Base-by-base conservation (phyloP, 23 tunicate species). In the Clavelina lepadiformis region DNA sequence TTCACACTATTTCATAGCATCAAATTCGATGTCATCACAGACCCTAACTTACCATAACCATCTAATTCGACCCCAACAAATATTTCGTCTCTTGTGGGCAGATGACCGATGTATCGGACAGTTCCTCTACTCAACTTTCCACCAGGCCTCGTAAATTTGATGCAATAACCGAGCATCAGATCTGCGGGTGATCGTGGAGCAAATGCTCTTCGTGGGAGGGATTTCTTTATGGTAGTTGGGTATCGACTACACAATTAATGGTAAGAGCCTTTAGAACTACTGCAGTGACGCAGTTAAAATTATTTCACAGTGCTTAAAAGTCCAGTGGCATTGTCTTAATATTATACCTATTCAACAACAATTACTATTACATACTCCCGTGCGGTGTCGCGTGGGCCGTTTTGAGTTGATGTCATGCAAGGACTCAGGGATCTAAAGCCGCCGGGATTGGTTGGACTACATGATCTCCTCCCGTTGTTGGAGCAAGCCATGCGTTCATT, bases 111-210 rank as follows among this genome's bases (percentile, higher is more conserved):
- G 70, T 81, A 89, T 18, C 78, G 72, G 27, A 89, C 97, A 26
- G 83, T 80, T 5, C 97, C 97, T 22, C 97, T 53, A 63, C 89
- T 81, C 27, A 89, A 46, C 45, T 85, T 81, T 1, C 97, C 97
- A 25, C 97, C 97, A 11, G 97, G 97, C 19, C 97, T 61, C 25
- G 97, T 89, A 75, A 89, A 89, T 35, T 89, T 89, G 56, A 89
- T 89, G 62, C 93, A 59, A 34, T 89, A 89, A 11, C 97, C 97
- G 19, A 89, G 74, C 69, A 33, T 66, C 35, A 89, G 82, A 55
- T 89, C 97, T 23, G 88, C 80, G 15, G 97, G 97, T 36, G 80
- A 75, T 0, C 97, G 77, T 24, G 97, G 97, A 8, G 97, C 97
- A 33, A 89, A 89, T 8, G 97, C 97, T 54, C 97, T 69, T 67